Evolutionary conservation across 1,140 invertebrate genomes (phyloP).

Genomic region (Oreohelix idahoensis): DNA sequence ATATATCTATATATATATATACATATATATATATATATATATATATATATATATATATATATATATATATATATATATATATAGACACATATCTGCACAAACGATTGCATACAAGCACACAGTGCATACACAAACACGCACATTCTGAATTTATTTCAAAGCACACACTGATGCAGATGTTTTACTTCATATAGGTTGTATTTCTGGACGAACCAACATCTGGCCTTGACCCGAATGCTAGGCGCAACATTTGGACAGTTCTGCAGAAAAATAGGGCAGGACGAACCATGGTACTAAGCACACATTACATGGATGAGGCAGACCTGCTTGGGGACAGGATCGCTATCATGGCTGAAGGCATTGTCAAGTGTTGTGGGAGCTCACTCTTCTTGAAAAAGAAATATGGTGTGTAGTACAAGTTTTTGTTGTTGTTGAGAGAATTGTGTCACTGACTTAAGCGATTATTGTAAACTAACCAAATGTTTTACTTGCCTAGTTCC

Average conservation of each 20-base stretch:
- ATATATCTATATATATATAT: too few relatives aligned
- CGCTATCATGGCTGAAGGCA: constrained; percentile 89
- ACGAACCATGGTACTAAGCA: constrained; percentile 91
- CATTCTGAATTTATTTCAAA: too few relatives aligned
- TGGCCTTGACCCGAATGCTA: constrained; percentile 94
- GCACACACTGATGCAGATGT: not conserved
- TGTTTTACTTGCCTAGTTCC: too few relatives aligned
- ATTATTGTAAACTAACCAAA: not conserved
- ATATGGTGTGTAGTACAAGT: constrained; percentile 78
- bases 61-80: too few relatives aligned
- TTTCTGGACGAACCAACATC: constrained; percentile 85
- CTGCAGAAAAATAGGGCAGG: constrained; percentile 74
- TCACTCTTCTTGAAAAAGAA: constrained; percentile 90
- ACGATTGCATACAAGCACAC: too few relatives aligned
- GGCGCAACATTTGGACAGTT: constrained; percentile 89
- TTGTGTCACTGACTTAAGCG: not conserved
- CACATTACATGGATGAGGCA: constrained; percentile 99
- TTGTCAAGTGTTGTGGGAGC: constrained; percentile 86
- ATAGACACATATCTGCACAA: too few relatives aligned
- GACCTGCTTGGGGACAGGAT: constrained; percentile 94
- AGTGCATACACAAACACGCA: too few relatives aligned
- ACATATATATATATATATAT: too few relatives aligned
- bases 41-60: too few relatives aligned
- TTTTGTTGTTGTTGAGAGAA: not conserved
- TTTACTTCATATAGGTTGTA: constrained; percentile 53